These are phyloP conservation scores for Gobio gobio DNA, from an alignment of 2,113 vertebrate species.

Conservation along the genomic window DNA sequence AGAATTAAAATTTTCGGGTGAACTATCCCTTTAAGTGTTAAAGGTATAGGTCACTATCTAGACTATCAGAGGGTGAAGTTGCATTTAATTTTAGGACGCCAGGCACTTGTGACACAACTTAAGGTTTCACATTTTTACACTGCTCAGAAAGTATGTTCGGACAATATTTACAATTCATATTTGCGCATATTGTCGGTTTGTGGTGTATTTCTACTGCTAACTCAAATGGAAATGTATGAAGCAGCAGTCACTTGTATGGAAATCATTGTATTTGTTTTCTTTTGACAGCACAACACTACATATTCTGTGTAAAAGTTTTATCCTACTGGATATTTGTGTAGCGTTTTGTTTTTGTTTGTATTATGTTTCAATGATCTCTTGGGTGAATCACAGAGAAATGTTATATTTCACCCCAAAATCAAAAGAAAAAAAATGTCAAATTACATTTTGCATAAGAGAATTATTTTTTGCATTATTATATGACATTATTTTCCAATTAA, in stretches of 20 bases:
- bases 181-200: neutral
- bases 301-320: conserved; percentile 24
- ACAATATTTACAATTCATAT: neutral
- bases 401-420: neutral
- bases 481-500: neutral
- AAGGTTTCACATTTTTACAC: neutral
- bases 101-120: neutral
- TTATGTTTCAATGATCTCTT: neutral
- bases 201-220: neutral
- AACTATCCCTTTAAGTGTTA: neutral
- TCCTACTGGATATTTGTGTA: neutral
- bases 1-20: neutral
- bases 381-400: neutral
- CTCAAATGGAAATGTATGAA: neutral
- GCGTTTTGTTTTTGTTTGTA: neutral
- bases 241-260: neutral
- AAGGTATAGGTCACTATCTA: conserved; percentile 34
- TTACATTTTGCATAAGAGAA: neutral
- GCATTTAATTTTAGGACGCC: neutral
- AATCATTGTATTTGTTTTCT: neutral
- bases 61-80: conserved; percentile 34
- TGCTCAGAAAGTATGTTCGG: neutral
- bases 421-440: too few species aligned
- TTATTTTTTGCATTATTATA: neutral
- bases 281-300: conserved; percentile 14